Percentiles rank a stretch among this genome's conserved stretches.
Evolutionary conservation across 2,888 invertebrate genomes (phyloP).

Genomic region (Apodemia zela): DNA sequence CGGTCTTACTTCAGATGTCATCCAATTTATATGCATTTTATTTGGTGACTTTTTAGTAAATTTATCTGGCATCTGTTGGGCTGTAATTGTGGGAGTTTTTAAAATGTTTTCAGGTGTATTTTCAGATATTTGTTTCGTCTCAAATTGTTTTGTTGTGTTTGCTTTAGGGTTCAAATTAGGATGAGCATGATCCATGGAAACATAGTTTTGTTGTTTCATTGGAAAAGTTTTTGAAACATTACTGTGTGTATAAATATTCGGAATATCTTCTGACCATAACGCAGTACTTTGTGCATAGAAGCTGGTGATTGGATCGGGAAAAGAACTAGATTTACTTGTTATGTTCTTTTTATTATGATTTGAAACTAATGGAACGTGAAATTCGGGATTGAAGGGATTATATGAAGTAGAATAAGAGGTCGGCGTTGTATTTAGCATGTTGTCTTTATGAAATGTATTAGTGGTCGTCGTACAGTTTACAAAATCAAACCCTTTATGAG

Average conservation of each 20-base stretch:
- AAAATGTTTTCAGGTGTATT: slow-evolving; percentile 40
- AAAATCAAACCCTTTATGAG: slow-evolving; percentile 72
- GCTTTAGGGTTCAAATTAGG: slow-evolving; percentile 45
- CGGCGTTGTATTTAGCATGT: slow-evolving; percentile 55
- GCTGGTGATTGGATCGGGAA: slow-evolving; percentile 64
- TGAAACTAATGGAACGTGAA: slow-evolving; percentile 65
- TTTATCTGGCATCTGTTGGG: slow-evolving; percentile 55
- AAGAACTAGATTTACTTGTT: slow-evolving; percentile 52
- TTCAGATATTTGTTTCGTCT: slow-evolving; percentile 48
- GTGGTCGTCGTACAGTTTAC: slow-evolving; percentile 60
- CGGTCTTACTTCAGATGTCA: slow-evolving; percentile 71
- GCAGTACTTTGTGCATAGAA: slow-evolving; percentile 68
- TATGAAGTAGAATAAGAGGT: slow-evolving; percentile 60
- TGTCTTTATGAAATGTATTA: slow-evolving; percentile 63
- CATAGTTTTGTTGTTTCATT: slow-evolving; percentile 58
- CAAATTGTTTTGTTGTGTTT: slow-evolving; percentile 51
- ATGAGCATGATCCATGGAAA: slow-evolving; percentile 48
- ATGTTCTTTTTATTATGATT: slow-evolving; percentile 60
- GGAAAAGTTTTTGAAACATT: slow-evolving; percentile 52
- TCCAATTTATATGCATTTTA: slow-evolving; percentile 76
- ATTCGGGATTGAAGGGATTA: slow-evolving; percentile 72
- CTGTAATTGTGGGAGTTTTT: slow-evolving; percentile 47
- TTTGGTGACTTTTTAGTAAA: slow-evolving; percentile 68
- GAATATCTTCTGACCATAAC: slow-evolving; percentile 67
- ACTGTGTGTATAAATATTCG: slow-evolving; percentile 59